phyloP scores from a whole-genome alignment of 2,797 vertebrate genomes.

The Clarias laeviceps region DNA sequence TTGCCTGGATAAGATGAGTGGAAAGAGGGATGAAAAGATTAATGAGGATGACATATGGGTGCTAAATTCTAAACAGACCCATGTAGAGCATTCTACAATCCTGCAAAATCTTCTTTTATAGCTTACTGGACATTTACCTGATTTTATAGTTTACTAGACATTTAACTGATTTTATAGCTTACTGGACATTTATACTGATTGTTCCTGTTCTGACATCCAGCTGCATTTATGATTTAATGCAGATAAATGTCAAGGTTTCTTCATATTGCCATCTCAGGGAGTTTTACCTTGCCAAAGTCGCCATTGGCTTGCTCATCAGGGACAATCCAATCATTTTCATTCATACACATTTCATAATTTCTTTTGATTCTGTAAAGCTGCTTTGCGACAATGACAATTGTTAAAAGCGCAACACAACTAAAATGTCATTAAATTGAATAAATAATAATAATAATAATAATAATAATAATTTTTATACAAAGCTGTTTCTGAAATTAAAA shows the following conservation, averaged over 20 bases:
- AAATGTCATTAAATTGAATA: too few relatives aligned
- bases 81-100: not conserved
- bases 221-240: not conserved
- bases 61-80: slow-evolving; percentile 39
- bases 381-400: too few relatives aligned
- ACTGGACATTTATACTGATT: not conserved
- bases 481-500: not conserved
- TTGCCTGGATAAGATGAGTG: slow-evolving; percentile 32
- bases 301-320: too few relatives aligned
- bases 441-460: not conserved
- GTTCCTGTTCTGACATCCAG: not conserved
- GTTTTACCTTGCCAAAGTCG: too few relatives aligned
- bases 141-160: too few relatives aligned
- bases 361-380: too few relatives aligned
- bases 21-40: slow-evolving; percentile 20
- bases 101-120: not conserved
- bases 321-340: too few relatives aligned
- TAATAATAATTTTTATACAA: not conserved
- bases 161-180: slow-evolving; percentile 6
- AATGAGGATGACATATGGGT: slow-evolving; percentile 6
- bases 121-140: not conserved
- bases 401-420: too few relatives aligned
- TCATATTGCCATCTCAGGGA: too few relatives aligned
- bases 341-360: too few relatives aligned
- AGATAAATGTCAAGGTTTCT: not conserved